Evolutionary conservation across 2,113 vertebrate species (phyloP).

Genomic region (Varanus komodoensis): DNA sequence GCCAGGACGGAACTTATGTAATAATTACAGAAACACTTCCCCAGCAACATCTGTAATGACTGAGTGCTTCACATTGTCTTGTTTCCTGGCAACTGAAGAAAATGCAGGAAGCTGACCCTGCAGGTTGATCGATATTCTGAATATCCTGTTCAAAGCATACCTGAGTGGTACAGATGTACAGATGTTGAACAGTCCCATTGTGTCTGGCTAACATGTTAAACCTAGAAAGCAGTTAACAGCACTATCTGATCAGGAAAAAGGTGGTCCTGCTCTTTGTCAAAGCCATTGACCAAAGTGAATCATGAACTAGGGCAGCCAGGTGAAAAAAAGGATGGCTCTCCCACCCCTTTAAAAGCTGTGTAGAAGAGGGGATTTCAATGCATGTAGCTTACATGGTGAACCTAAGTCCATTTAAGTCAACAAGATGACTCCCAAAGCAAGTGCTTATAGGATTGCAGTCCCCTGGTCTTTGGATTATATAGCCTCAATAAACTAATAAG

Average conservation of each 20-base stretch:
- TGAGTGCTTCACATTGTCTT: constrained; percentile 5
- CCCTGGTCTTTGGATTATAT: background rate
- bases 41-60: constrained; percentile 32
- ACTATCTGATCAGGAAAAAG: background rate
- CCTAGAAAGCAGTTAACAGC: background rate
- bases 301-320: background rate
- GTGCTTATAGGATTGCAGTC: background rate
- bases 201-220: background rate
- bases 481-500: background rate
- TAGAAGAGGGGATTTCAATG: background rate
- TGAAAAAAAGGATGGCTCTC: background rate
- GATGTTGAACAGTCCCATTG: background rate
- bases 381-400: background rate
- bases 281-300: background rate
- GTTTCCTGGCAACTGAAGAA: constrained; percentile 30
- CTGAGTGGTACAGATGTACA: background rate
- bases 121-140: rapidly evolving
- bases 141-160: rapidly evolving
- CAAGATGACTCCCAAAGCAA: background rate
- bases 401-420: background rate
- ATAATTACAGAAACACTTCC: constrained; percentile 22
- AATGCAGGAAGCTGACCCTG: background rate
- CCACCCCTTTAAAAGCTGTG: background rate
- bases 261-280: background rate
- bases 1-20: constrained; percentile 33